Evolutionary conservation across 2,888 invertebrate genomes (phyloP), one percentile per base, ranked within the genome.

Genomic region (Pyrocoelia pectoralis): DNA sequence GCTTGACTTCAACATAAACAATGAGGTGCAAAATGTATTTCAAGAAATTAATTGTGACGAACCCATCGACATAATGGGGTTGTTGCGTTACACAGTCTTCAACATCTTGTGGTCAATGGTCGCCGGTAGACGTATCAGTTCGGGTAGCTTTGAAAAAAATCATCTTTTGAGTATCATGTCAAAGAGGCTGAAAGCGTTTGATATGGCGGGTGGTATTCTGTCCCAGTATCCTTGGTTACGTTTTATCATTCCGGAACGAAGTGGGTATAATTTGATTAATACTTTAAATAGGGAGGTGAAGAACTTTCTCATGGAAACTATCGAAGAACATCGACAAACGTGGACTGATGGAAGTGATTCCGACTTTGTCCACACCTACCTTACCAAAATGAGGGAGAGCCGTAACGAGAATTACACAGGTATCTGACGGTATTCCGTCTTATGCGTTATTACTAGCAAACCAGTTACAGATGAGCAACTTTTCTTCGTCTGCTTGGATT

Each of bases 101-200:
- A 90, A 89, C 74, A 86, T 89, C 0, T 76, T 90, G 6, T 90
- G 90, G 90, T 82, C 82, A 9, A 76, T 90, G 19, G 82, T 84
- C 2, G 85, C 87, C 9, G 83, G 84, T 0, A 58, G 65, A 1
- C 70, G 84, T 28, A 82, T 87, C 38, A 70, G 79, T 12, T 77
- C 81, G 40, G 77, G 80, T 2, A 83, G 86, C 66, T 76, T 81
- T 12, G 33, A 33, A 8, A 70, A 88, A 33, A 70, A 77, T 1
- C 75, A 75, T 2, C 74, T 88, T 6, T 72, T 88, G 5, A 74
- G 80, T 5, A 73, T 87, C 8, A 76, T 88, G 71, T 76, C 79
- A 24, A 74, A 79, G 28, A 78, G 88, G 43, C 81, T 84, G 0
- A 83, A 82, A 70, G 83, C 83, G 0, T 88, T 88, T 60, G 80